These are phyloP conservation scores for Tarsius wallacei DNA, from an alignment of 2,797 vertebrate species.

Conservation along the genomic window DNA sequence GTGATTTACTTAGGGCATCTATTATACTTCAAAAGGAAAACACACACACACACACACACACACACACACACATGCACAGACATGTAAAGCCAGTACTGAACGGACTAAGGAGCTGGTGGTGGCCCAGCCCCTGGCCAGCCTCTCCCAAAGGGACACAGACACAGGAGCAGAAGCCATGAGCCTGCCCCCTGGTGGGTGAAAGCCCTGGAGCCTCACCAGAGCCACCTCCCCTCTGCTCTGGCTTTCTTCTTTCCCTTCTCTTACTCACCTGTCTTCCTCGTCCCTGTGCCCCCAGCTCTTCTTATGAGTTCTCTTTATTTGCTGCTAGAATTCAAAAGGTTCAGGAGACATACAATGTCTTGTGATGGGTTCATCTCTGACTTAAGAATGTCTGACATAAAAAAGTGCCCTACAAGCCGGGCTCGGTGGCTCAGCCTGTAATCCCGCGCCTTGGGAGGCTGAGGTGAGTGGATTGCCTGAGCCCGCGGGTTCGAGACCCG, in stretches of 20 bases:
- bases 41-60: rapidly evolving
- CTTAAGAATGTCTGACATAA: too few species aligned
- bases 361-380: rapidly evolving
- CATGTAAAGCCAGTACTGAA: rapidly evolving
- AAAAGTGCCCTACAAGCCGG: too few species aligned
- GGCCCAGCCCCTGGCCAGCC: neutral
- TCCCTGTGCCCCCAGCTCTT: neutral
- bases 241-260: neutral
- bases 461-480: too few species aligned
- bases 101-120: rapidly evolving
- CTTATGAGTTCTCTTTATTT: rapidly evolving
- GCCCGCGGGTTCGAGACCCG: too few species aligned
- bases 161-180: rapidly evolving
- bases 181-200: rapidly evolving
- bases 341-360: rapidly evolving
- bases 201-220: neutral
- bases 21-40: neutral
- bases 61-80: neutral
- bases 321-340: neutral
- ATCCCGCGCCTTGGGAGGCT: too few species aligned
- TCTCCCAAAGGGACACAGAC: neutral
- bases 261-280: neutral
- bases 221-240: neutral
- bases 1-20: neutral
- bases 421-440: too few species aligned